Evolutionary conservation across 1,140 invertebrate species (phyloP), one percentile per base, ranked within the genome.

Genomic region (Drosophila bocqueti): DNA sequence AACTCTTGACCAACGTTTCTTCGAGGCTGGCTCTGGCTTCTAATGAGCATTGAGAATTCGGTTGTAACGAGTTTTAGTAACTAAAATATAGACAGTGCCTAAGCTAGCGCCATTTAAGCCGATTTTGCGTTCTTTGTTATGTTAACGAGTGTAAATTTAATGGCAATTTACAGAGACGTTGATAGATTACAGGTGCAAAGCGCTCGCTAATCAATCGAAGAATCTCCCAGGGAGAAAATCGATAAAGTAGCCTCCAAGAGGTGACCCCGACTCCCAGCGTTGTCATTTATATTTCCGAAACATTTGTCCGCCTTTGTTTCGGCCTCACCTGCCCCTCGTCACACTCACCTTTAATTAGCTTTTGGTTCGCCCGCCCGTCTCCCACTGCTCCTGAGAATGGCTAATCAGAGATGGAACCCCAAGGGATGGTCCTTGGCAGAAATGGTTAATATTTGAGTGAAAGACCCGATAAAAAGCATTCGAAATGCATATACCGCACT

Each of bases 11-110:
- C n/a, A 16, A 21, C 21, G 26, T n/a, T 16, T 34, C 34, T 34
- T 34, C 34, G 34, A 10, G 10, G 9, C 11, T 6, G 21, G 8
- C 45, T 50, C 43, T 71, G 55, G 65, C 26, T 72, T 77, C 45
- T 78, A 74, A 87, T 89, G 72, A 89, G 76, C 63, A 26, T 10
- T n/a, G n/a, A 76, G 45, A 79, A 72, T 38, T 76, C 40, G 55
- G 24, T 58, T 63, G 83, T 79, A 85, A 85, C 74, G 69, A 87
- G 83, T 85, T 85, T 72, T 85, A 73, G 79, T 85, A 83, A 87
- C 86, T 77, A 74, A 77, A 83, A 77, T 80, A 50, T 80, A 46
- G 58, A 45, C 24, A 18, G 7, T 40, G 71, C 24, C 31, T 15
- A 36, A 38, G 13, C n/a, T 50, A 54, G 75, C 68, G 65, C 72